Conservation (phyloP, 2,797 vertebrate species). For the Scleropages formosus region DNA sequence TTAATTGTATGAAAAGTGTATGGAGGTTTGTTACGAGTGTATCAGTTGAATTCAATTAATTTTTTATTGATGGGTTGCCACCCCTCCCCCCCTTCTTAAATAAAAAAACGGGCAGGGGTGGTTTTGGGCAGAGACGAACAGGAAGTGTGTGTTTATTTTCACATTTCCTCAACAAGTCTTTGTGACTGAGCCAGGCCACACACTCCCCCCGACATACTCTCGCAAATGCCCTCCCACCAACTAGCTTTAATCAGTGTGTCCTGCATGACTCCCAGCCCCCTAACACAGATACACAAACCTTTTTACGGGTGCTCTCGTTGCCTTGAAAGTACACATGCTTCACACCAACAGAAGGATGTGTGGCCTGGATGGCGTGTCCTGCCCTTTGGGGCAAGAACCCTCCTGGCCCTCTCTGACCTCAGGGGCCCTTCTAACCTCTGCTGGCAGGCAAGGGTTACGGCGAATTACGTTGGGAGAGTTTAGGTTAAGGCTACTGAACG, state of each 20-base stretch:
- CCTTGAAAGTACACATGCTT: conserved; percentile 8
- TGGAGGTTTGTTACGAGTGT: conserved; percentile 18
- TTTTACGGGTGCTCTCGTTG: conserved; percentile 10
- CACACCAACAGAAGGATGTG: background rate
- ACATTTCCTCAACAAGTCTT: conserved; percentile 72
- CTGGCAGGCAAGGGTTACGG: background rate
- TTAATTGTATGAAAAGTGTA: background rate
- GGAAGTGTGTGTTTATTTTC: conserved; percentile 78
- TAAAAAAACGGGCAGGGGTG: conserved; percentile 43
- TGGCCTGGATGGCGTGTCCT: background rate
- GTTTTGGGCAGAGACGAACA: conserved; percentile 64
- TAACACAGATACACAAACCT: background rate
- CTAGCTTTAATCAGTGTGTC: conserved; percentile 45
- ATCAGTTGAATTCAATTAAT: background rate
- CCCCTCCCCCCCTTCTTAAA: no score
- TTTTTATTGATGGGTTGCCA: background rate
- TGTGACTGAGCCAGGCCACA: conserved; percentile 52
- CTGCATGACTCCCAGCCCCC: conserved; percentile 1
- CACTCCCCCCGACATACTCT: conserved; percentile 45
- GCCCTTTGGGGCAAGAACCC: background rate
- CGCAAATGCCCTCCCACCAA: background rate
- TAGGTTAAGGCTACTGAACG: background rate
- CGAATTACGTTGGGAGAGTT: background rate
- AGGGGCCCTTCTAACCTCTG: background rate
- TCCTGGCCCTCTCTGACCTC: background rate